phyloP scores from a whole-genome alignment of 64 coral and sea anemone species.

The Montipora capricornis region DNA sequence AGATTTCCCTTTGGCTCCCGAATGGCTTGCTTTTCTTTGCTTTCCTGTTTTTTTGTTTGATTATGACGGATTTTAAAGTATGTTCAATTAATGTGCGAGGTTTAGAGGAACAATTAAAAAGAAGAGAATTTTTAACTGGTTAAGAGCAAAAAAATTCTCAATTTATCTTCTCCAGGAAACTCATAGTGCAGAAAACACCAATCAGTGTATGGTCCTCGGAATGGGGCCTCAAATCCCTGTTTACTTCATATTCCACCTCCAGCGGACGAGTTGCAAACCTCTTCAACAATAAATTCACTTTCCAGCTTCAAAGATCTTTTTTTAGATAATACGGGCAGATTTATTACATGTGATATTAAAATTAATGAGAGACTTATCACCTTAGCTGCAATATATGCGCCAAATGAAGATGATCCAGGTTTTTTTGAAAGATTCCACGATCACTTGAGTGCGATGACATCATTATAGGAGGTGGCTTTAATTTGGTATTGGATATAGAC shows the following conservation, averaged over 20 bases:
- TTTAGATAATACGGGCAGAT: not conserved
- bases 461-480: not conserved
- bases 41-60: too few species aligned
- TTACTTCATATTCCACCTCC: too few species aligned
- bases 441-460: not conserved
- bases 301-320: not conserved
- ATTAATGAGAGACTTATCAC: not conserved
- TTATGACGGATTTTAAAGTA: too few species aligned
- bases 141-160: not conserved
- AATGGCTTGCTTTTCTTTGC: not conserved
- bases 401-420: not conserved
- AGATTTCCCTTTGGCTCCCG: not conserved
- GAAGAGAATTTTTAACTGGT: too few species aligned
- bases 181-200: not conserved
- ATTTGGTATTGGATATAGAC: not conserved
- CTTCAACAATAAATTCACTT: too few species aligned
- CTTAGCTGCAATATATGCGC: not conserved
- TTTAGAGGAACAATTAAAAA: too few species aligned
- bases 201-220: not conserved
- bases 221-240: not conserved
- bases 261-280: too few species aligned
- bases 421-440: not conserved
- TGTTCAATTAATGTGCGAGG: too few species aligned
- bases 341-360: not conserved
- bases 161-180: not conserved